phyloP scores from a whole-genome alignment of 2,113 vertebrate genomes.

The Rhodinocichla rosea region DNA sequence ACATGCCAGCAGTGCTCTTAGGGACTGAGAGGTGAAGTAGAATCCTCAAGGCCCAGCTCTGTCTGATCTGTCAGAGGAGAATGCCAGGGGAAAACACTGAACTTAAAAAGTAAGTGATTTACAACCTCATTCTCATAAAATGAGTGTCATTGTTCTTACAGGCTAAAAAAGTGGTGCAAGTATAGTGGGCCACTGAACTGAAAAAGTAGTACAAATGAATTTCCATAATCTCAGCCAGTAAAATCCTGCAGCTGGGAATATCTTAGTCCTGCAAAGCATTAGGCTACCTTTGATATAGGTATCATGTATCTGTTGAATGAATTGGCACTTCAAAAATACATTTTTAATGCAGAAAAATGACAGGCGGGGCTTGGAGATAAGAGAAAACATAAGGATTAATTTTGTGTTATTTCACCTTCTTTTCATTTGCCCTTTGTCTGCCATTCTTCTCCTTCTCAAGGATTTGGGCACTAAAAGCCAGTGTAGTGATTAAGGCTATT shows the following conservation, averaged over 20 bases:
- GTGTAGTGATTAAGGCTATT: background rate
- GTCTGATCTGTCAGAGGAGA: slow-evolving; percentile 15
- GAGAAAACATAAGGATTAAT: background rate
- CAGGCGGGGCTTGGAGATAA: background rate
- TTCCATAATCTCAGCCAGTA: slow-evolving; percentile 66
- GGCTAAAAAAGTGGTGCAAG: slow-evolving; percentile 17
- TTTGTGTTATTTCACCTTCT: background rate
- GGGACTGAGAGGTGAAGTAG: background rate
- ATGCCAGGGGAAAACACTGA: slow-evolving; percentile 30
- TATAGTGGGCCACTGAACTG: slow-evolving; percentile 49
- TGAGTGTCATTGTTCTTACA: slow-evolving; percentile 57
- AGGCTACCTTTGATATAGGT: slow-evolving; percentile 53
- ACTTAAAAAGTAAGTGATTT: slow-evolving; percentile 60
- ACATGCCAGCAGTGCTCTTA: background rate
- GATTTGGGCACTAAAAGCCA: background rate
- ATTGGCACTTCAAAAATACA: slow-evolving; percentile 42
- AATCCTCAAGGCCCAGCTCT: slow-evolving; percentile 24
- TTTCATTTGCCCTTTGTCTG: background rate
- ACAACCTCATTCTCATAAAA: slow-evolving; percentile 59
- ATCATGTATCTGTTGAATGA: slow-evolving; percentile 55
- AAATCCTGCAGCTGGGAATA: slow-evolving; percentile 58
- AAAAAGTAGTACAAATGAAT: slow-evolving; percentile 67
- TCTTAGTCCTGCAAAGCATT: slow-evolving; percentile 32
- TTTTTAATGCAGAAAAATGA: background rate
- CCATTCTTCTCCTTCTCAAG: background rate